Conservation (phyloP, 2,888 invertebrate species). For the Chesias legatella region DNA sequence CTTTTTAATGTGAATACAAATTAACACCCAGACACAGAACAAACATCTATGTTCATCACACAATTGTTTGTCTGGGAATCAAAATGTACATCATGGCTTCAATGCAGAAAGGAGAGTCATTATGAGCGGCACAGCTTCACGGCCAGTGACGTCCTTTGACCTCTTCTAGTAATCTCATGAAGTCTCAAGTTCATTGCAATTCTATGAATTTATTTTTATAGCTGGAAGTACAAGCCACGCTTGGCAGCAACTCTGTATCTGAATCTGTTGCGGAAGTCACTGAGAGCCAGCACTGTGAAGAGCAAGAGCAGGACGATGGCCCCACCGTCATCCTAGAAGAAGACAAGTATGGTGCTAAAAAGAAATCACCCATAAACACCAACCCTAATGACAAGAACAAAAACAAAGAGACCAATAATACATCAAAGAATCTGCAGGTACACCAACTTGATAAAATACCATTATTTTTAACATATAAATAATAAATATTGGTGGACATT, state of each 20-base stretch:
- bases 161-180: no score
- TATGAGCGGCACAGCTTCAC: no score
- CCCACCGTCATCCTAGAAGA: conserved; percentile 9
- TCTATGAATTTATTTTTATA: conserved; percentile 1
- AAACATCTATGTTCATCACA: no score
- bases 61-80: no score
- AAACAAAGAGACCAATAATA: conserved; percentile 14
- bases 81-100: no score
- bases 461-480: not conserved
- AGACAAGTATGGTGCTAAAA: conserved; percentile 14
- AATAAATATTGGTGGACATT: no score
- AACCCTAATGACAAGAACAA: conserved; percentile 12
- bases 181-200: no score
- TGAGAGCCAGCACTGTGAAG: conserved; percentile 1
- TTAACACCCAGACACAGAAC: no score
- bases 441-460: no score
- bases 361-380: conserved; percentile 1
- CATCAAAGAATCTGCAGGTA: conserved; percentile 2
- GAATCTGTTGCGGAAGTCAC: conserved; percentile 2
- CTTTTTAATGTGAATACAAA: no score
- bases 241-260: conserved; percentile 7
- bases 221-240: conserved; percentile 8
- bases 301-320: conserved; percentile 1
- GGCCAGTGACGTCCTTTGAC: no score
- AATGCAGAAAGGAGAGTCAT: no score